Conservation (phyloP, 2,888 invertebrate genomes). For the Meliscaeva auricollis region DNA sequence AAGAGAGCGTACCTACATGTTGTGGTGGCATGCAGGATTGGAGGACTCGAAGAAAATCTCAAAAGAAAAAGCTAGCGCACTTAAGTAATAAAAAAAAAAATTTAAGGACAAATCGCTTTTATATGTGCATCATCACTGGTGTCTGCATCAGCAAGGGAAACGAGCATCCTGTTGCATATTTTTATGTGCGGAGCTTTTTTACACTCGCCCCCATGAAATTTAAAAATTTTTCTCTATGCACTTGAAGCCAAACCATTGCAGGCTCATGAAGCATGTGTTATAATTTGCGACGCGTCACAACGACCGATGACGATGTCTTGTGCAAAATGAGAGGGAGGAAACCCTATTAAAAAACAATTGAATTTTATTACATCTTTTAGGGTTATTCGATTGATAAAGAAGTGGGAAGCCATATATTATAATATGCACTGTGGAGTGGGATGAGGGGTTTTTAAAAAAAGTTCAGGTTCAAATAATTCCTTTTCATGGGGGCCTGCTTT, state of each 20-base stretch:
- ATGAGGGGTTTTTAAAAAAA: too few species aligned
- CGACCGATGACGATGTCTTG: background rate
- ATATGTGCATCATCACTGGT: conserved; percentile 33
- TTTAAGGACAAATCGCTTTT: conserved; percentile 66
- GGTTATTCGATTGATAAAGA: conserved; percentile 29
- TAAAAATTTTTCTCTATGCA: background rate
- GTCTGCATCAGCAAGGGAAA: conserved; percentile 25
- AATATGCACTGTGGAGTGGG: conserved; percentile 28
- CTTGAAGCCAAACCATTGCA: background rate
- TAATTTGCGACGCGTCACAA: conserved; percentile 35
- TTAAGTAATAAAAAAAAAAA: conserved; percentile 64
- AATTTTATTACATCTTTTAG: conserved; percentile 32
- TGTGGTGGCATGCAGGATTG: too few species aligned
- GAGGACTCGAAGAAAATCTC: background rate
- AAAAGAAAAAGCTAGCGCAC: conserved; percentile 34
- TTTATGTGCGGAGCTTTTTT: background rate
- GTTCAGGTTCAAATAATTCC: too few species aligned
- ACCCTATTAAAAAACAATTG: conserved; percentile 54
- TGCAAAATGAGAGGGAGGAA: background rate
- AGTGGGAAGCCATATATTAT: background rate
- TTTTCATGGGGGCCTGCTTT: too few species aligned
- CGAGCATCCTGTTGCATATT: conserved; percentile 69
- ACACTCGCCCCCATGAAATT: background rate
- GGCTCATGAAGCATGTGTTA: conserved; percentile 35
- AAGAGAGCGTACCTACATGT: background rate